Evolutionary conservation across 2,113 vertebrate species (phyloP).

Genomic region (Dascyllus trimaculatus): DNA sequence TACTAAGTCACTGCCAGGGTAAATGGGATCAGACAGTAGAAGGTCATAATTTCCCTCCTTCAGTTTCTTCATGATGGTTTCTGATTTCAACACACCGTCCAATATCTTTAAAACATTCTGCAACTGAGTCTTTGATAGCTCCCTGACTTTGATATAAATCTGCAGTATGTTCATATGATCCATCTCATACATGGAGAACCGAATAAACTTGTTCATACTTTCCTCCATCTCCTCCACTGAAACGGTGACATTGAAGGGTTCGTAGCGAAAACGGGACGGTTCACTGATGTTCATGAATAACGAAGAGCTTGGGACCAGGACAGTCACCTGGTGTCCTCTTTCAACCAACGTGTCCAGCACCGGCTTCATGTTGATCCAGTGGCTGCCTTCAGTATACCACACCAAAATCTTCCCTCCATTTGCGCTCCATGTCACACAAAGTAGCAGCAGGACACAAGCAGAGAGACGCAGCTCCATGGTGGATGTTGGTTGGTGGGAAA

Average conservation of each 20-base stretch:
- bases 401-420: slow-evolving; percentile 83
- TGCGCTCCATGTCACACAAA: slow-evolving; percentile 55
- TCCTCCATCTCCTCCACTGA: slow-evolving; percentile 36
- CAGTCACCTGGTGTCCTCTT: slow-evolving; percentile 82
- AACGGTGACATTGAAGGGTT: slow-evolving; percentile 61
- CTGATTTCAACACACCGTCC: slow-evolving; percentile 74
- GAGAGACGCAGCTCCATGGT: slow-evolving; percentile 57
- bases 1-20: slow-evolving; percentile 73
- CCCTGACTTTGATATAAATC: slow-evolving; percentile 46
- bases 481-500: not conserved
- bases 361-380: slow-evolving; percentile 86
- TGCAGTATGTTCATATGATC: slow-evolving; percentile 64
- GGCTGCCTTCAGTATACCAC: slow-evolving; percentile 86
- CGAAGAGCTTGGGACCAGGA: slow-evolving; percentile 54
- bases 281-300: slow-evolving; percentile 65
- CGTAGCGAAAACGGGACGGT: slow-evolving; percentile 50
- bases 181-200: slow-evolving; percentile 74
- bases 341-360: slow-evolving; percentile 75
- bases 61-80: slow-evolving; percentile 73
- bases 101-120: slow-evolving; percentile 34
- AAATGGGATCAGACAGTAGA: slow-evolving; percentile 76
- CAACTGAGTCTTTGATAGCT: slow-evolving; percentile 13
- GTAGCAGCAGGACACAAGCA: slow-evolving; percentile 62
- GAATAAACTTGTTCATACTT: slow-evolving; percentile 44
- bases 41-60: slow-evolving; percentile 76